Evolutionary conservation across 2,113 vertebrate genomes (phyloP), one percentile per base, ranked within the genome.

Genomic region (Plectropomus leopardus): DNA sequence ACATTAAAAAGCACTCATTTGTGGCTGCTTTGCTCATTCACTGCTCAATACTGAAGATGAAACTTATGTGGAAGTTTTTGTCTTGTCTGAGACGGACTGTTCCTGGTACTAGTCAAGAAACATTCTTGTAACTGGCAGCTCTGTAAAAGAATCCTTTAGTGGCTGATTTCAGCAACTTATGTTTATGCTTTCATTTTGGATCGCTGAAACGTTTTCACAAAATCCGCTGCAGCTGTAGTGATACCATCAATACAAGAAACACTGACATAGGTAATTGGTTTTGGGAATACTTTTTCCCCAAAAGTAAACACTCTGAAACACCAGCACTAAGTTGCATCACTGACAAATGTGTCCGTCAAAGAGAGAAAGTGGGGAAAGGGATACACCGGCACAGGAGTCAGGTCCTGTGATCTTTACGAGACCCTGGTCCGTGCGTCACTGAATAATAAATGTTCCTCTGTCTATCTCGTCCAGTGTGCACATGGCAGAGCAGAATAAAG

Each of bases 391-490:
- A 55, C 7, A 61, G 26, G n/a, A 79, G 45, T 65, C 28, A 32
- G 48, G 36, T 72, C 45, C 54, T 36, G 63, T 19, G 57, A 83
- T 71, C 70, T 67, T 45, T 77, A 17, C 26, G 58, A 55, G 48
- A 85, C 53, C 72, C 64, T 63, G 50, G 45, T 75, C 63, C 1
- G n/a, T 57, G 72, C 24, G 1, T 34, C 60, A 23, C 54, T 92
- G 73, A 92, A 92, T 92, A 82, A 90, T 91, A 19, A n/a, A 90
- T 80, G 53, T 4, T 78, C 78, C 60, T 82, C 54, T 2, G 54
- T 77, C 78, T 45, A 51, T 72, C 72, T 77, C 1, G 24, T 66
- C 72, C 32, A 24, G 32, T 32, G 17, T 24, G 42, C 78, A 79
- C 61, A 71, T 21, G 70, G 53, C 61, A 57, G 68, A 57, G 60